These are phyloP conservation scores for Macrosteles quadrilineatus DNA, from an alignment of 1,140 invertebrate species.

Conservation along the genomic window DNA sequence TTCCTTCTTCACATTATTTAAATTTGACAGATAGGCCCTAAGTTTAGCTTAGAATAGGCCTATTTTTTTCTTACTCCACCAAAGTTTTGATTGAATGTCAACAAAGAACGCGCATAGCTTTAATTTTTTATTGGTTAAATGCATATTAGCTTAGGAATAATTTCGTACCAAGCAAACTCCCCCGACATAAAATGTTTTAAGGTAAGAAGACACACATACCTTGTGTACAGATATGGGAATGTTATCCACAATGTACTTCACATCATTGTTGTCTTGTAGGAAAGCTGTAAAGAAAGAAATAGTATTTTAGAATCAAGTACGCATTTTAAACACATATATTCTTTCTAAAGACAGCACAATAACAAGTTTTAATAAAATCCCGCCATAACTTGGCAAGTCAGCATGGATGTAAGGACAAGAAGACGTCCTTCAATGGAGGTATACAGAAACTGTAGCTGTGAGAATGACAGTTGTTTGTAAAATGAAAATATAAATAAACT, in stretches of 20 bases:
- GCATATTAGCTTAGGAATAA: no score
- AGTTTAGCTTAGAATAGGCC: no score
- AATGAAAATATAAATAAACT: constrained; percentile 8
- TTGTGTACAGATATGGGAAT: constrained; percentile 59
- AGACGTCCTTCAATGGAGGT: constrained; percentile 27
- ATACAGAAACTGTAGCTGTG: neutral
- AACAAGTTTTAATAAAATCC: constrained; percentile 25
- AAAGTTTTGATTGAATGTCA: no score
- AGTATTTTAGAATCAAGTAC: constrained; percentile 11
- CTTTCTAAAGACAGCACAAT: no score
- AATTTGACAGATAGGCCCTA: no score
- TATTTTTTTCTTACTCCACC: no score
- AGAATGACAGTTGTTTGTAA: neutral
- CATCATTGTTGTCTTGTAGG: constrained; percentile 67
- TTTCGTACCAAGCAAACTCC: no score
- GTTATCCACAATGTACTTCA: constrained; percentile 65
- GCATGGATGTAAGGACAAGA: constrained; percentile 31
- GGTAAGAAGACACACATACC: constrained; percentile 51
- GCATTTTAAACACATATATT: neutral
- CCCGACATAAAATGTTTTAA: no score
- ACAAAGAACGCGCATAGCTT: no score
- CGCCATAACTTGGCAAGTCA: constrained; percentile 31
- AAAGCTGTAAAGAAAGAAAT: constrained; percentile 58
- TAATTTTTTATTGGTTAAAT: no score
- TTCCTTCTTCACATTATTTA: no score